These are phyloP conservation scores for Drosophila fuyamai DNA, from an alignment of 1,140 invertebrate species.

Conservation along the genomic window DNA sequence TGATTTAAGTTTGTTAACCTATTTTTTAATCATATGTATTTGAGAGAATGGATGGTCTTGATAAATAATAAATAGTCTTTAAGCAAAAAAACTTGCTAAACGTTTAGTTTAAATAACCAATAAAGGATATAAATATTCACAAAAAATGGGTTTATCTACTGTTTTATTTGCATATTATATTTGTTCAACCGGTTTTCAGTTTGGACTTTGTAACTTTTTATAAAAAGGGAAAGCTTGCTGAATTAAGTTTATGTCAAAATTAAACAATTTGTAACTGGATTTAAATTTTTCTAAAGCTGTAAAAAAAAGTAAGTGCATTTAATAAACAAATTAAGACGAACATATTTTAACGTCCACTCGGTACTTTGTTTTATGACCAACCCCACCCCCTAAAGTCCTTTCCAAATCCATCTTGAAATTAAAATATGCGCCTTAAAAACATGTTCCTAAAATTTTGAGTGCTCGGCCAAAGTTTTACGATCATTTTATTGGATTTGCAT, in stretches of 20 bases:
- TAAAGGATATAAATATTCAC: neutral
- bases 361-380: conserved; percentile 54
- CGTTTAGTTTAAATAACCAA: neutral
- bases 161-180: neutral
- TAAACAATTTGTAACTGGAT: conserved; percentile 1
- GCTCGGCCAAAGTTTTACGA: conserved; percentile 55
- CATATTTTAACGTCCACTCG: conserved; percentile 22
- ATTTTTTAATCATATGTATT: too few species aligned
- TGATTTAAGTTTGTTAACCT: too few species aligned
- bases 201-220: neutral
- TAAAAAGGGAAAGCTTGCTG: neutral
- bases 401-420: conserved; percentile 36
- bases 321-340: conserved; percentile 22
- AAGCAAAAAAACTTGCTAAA: neutral
- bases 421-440: conserved; percentile 47
- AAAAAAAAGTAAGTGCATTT: conserved; percentile 20
- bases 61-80: neutral
- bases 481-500: conserved; percentile 61
- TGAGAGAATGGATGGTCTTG: neutral
- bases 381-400: neutral
- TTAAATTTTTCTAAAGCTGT: conserved; percentile 3
- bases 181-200: neutral
- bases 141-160: neutral
- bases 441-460: conserved; percentile 15
- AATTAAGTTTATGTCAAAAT: neutral